Evolutionary conservation across 2,113 vertebrate species (phyloP), one percentile per base, ranked within the genome.

Genomic region (Paedocypris sp.): DNA sequence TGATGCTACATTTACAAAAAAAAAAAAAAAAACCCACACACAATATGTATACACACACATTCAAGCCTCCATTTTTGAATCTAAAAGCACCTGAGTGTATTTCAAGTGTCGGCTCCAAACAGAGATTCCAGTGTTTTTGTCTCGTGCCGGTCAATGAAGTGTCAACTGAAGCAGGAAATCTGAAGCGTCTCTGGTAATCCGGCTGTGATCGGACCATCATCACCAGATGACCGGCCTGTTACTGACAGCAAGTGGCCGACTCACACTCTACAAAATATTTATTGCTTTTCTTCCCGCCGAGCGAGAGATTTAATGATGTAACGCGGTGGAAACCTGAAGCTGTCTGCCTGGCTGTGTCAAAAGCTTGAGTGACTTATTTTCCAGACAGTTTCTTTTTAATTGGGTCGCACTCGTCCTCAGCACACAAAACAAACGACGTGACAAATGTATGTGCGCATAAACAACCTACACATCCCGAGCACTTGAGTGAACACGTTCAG

Each of bases 231-330:
- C 26, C 39, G 29, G 36, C 36, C 38, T 56, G 36, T 41, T 56
- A 19, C 35, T 18, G 52, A 56, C 35, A 56, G 23, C 36, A 28
- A 56, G 52, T 32, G 38, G 32, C 39, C 53, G 43, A 43, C 53
- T 39, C 13, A 33, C 38, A 26, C n/a, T 58, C 39, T 32, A 43
- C 53, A 43, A 58, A 58, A 58, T 58, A 32, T 57, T 10, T 43
- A 57, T 13, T 57, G 53, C 53, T 20, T 57, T 43, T 43, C 26
- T 38, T 28, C 26, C 59, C 46, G 39, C 11, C 7, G 18, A 29
- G n/a, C 16, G 31, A 20, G 33, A 6, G 35, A 53, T 36, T 47
- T 46, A 54, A 64, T 64, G 51, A 48, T 46, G 41, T 46, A 64
- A 56, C 48, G 28, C 12, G 22, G 33, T 64, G 51, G 20, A 64